Conservation (phyloP, 2,113 vertebrate species). For the Dipodomys spectabilis region DNA sequence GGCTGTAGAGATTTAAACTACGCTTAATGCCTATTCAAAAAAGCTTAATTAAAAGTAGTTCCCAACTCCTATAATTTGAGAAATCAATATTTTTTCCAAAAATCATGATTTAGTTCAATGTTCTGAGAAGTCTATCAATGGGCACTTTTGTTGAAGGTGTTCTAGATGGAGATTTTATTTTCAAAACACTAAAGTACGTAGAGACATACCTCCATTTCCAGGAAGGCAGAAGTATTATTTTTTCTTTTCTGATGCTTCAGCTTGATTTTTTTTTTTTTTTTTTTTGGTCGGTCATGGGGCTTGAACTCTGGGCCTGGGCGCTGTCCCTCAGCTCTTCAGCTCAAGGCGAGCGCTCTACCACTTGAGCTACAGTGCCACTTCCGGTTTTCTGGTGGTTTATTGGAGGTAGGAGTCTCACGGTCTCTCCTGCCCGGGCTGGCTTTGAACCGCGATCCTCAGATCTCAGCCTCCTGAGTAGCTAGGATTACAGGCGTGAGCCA, state of each 20-base stretch:
- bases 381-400: too few species aligned
- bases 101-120: neutral
- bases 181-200: neutral
- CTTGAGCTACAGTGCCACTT: too few species aligned
- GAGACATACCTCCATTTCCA: neutral
- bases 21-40: neutral
- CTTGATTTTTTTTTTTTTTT: too few species aligned
- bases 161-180: neutral
- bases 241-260: neutral
- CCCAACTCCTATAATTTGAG: neutral
- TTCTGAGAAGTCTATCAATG: neutral
- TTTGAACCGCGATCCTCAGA: too few species aligned
- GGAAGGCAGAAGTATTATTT: neutral
- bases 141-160: neutral
- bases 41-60: neutral
- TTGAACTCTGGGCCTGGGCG: too few species aligned
- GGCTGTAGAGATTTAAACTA: neutral
- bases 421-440: too few species aligned
- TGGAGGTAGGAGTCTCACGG: too few species aligned
- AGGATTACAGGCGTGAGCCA: too few species aligned
- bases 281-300: too few species aligned
- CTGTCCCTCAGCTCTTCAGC: too few species aligned
- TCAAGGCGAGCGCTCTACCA: too few species aligned
- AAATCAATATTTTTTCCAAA: neutral
- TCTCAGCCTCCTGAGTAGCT: too few species aligned